Evolutionary conservation across 2,888 invertebrate genomes (phyloP), one percentile per base, ranked within the genome.

Genomic region (Linyphia triangularis): DNA sequence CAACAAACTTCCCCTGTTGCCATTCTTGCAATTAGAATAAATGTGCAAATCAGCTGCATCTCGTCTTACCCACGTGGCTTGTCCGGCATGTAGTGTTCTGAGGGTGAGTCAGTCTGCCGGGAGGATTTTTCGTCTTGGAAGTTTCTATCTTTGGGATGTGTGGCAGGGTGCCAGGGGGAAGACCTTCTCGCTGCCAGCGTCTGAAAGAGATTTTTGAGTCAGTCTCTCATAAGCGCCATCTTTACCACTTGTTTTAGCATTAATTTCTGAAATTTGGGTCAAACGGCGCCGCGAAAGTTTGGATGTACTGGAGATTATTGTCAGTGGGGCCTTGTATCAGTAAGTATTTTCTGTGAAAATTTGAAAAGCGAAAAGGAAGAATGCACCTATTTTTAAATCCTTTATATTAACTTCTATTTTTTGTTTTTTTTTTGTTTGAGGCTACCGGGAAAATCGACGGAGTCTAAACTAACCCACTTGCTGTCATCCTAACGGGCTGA

Each of bases 111-210:
- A 81, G 70, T 19, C 67, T 30, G 19, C 43, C 51, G 77, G 43
- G 51, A 43, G 51, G 59, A 40, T 61, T 28, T 65, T 59, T 10
- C 61, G 51, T 70, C 69, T 59, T 67, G 59, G 61, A 72, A 51
- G 61, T 22, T 24, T 40, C 78, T 79, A 72, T 78, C 63, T 79
- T 85, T 85, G 63, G 78, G 26, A 28, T 19, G 13, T 5, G 78
- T 85, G 85, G 85, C 78, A 72, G 9, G 16, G 2, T 24, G 78
- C 78, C 85, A 85, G 30, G 26, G 78, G 72, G 72, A 85, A 85
- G 85, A 85, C 85, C 85, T 85, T 85, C 77, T 69, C 28, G 28
- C 19, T 24, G 33, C 43, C 69, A 78, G 70, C 78, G 69, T 19
- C 69, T 26, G 67, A 13, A 63, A 22, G 22, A 26, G 43, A 43